These are phyloP conservation scores for Danaus melanippus DNA, from an alignment of 1,140 invertebrate species.

Conservation along the genomic window DNA sequence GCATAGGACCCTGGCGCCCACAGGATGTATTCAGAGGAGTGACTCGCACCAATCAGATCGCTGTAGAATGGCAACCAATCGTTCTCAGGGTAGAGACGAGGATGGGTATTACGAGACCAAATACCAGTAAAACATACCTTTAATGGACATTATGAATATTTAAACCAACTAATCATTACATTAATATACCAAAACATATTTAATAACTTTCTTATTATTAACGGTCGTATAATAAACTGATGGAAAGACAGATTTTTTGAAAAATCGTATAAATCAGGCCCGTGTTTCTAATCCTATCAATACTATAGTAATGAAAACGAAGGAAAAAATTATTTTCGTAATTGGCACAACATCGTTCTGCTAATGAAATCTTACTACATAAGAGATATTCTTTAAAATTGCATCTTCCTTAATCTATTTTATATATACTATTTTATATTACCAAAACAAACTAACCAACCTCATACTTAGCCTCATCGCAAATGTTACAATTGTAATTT, in stretches of 20 bases:
- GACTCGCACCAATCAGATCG: slow-evolving; percentile 52
- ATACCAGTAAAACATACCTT: slow-evolving; percentile 52
- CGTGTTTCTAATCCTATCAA: too few relatives aligned
- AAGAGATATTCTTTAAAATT: not conserved
- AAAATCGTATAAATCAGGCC: too few relatives aligned
- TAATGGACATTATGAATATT: slow-evolving; percentile 5
- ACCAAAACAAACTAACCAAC: slow-evolving; percentile 21
- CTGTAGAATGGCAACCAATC: slow-evolving; percentile 51
- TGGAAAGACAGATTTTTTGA: too few relatives aligned
- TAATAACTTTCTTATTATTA: too few relatives aligned
- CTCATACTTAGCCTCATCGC: slow-evolving; percentile 64
- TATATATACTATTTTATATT: not conserved
- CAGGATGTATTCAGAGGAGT: slow-evolving; percentile 35
- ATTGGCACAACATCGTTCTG: not conserved
- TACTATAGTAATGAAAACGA: not conserved
- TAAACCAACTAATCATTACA: not conserved
- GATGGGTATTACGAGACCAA: slow-evolving; percentile 61
- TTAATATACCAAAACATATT: not conserved
- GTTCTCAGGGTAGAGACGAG: slow-evolving; percentile 51
- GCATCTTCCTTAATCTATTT: not conserved
- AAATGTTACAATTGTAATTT: slow-evolving; percentile 49
- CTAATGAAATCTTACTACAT: not conserved
- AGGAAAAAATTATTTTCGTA: not conserved
- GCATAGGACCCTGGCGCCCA: slow-evolving; percentile 47
- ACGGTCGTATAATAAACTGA: too few relatives aligned